Evolutionary conservation across 2,113 vertebrate genomes (phyloP).

Genomic region (Austrofundulus limnaeus): DNA sequence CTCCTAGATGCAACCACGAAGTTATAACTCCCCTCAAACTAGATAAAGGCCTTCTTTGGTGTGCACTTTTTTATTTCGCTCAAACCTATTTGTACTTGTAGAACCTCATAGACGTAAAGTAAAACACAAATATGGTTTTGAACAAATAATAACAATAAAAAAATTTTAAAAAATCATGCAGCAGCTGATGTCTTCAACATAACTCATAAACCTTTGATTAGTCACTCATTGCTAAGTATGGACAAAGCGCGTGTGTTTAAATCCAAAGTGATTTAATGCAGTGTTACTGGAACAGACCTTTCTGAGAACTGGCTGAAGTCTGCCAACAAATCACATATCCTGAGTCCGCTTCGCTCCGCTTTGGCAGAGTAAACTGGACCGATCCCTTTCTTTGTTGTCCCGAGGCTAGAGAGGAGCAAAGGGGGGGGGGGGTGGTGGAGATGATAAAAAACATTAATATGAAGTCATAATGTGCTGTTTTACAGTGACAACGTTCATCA

Average conservation of each 20-base stretch:
- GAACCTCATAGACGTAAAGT: too few species aligned
- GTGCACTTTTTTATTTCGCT: too few species aligned
- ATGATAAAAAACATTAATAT: background rate
- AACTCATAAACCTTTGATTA: background rate
- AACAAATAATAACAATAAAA: too few species aligned
- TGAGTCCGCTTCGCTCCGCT: constrained; percentile 92
- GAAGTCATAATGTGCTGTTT: background rate
- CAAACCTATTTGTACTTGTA: too few species aligned
- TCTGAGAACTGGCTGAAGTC: constrained; percentile 95
- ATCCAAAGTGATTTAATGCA: background rate
- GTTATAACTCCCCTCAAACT: too few species aligned
- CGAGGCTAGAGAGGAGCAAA: constrained; percentile 82
- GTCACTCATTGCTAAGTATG: background rate
- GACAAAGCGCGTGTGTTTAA: background rate
- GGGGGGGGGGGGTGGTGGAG: constrained; percentile 5
- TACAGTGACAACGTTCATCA: background rate
- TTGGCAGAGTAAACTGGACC: constrained; percentile 97
- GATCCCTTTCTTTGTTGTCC: constrained; percentile 97
- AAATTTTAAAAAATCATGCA: too few species aligned
- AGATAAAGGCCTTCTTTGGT: too few species aligned
- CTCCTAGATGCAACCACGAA: too few species aligned
- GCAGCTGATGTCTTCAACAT: too few species aligned
- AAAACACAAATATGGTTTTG: too few species aligned
- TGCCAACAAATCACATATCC: constrained; percentile 95
- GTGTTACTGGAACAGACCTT: constrained; percentile 76